Conservation (phyloP, 2,797 vertebrate species). For the Sus cebifrons region DNA sequence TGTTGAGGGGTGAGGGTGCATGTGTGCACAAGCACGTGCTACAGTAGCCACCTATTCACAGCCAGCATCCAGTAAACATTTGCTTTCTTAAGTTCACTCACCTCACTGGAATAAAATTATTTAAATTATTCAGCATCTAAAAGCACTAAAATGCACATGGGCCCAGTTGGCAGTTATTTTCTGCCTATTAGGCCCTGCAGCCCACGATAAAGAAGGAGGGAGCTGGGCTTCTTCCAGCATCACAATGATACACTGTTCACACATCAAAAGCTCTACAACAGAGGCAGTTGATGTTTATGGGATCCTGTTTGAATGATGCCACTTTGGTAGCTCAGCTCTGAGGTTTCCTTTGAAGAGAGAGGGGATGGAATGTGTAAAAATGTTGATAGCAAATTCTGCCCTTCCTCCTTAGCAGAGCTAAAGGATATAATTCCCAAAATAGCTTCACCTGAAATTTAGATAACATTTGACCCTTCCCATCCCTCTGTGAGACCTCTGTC, state of each 20-base stretch:
- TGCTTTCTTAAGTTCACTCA: slow-evolving; percentile 85
- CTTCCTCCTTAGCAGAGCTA: background rate
- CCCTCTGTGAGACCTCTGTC: background rate
- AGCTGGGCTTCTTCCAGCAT: slow-evolving; percentile 83
- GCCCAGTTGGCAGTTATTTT: slow-evolving; percentile 87
- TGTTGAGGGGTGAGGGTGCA: too few species aligned
- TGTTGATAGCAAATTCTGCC: slow-evolving; percentile 66
- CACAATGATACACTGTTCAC: slow-evolving; percentile 82
- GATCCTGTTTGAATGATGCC: slow-evolving; percentile 67
- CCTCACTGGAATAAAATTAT: slow-evolving; percentile 85
- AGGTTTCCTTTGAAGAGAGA: slow-evolving; percentile 79
- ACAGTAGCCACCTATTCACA: slow-evolving; percentile 40
- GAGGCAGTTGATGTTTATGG: slow-evolving; percentile 76
- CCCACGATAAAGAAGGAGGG: slow-evolving; percentile 85
- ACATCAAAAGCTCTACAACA: slow-evolving; percentile 82
- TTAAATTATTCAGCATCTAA: slow-evolving; percentile 90
- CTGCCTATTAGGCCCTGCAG: slow-evolving; percentile 85
- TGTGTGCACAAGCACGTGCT: background rate
- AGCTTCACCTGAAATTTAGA: slow-evolving; percentile 52
- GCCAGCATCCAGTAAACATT: slow-evolving; percentile 79
- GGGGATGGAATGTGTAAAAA: slow-evolving; percentile 63
- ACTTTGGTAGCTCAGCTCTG: slow-evolving; percentile 72
- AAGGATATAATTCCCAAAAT: slow-evolving; percentile 9
- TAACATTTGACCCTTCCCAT: slow-evolving; percentile 15
- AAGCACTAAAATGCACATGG: slow-evolving; percentile 86